Percentiles rank a stretch among this genome's conserved stretches.
phyloP scores from a whole-genome alignment of 2,888 invertebrate species.

The Agrotis ipsilon region DNA sequence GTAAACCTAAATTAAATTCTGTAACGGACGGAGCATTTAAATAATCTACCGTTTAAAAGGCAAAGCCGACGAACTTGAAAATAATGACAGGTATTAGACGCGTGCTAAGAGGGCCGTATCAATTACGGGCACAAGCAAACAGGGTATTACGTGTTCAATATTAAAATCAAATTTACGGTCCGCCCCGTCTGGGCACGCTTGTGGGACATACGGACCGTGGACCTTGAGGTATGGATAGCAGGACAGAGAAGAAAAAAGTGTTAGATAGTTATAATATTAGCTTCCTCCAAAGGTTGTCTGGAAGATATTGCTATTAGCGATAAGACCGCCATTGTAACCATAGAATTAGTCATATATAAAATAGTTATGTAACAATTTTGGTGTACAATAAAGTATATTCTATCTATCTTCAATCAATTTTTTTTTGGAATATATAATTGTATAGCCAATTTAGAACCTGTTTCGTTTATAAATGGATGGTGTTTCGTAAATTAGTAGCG shows the following conservation, averaged over 20 bases:
- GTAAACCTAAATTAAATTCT: constrained; percentile 72
- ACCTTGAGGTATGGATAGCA: constrained; percentile 72
- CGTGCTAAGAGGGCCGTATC: constrained; percentile 87
- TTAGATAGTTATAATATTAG: not conserved
- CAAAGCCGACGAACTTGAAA: constrained; percentile 87
- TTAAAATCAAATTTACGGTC: constrained; percentile 90
- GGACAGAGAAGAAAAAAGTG: constrained; percentile 5
- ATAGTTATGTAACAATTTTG: too few relatives aligned
- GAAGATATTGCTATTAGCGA: too few relatives aligned
- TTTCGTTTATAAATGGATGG: not conserved
- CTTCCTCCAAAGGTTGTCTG: too few relatives aligned
- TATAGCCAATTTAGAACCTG: not conserved
- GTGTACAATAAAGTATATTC: too few relatives aligned
- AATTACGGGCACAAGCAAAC: constrained; percentile 87
- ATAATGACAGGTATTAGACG: constrained; percentile 89
- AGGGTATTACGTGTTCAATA: constrained; percentile 87
- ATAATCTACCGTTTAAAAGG: constrained; percentile 86
- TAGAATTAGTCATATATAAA: too few relatives aligned
- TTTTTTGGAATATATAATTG: too few relatives aligned
- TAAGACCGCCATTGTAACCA: too few relatives aligned
- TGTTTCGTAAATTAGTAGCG: not conserved
- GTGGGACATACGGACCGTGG: constrained; percentile 70
- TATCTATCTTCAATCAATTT: too few relatives aligned
- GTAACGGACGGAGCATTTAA: constrained; percentile 72
- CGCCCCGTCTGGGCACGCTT: constrained; percentile 69